Evolutionary conservation across 2,888 invertebrate genomes (phyloP).

Genomic region (Silvanus unidentatus): DNA sequence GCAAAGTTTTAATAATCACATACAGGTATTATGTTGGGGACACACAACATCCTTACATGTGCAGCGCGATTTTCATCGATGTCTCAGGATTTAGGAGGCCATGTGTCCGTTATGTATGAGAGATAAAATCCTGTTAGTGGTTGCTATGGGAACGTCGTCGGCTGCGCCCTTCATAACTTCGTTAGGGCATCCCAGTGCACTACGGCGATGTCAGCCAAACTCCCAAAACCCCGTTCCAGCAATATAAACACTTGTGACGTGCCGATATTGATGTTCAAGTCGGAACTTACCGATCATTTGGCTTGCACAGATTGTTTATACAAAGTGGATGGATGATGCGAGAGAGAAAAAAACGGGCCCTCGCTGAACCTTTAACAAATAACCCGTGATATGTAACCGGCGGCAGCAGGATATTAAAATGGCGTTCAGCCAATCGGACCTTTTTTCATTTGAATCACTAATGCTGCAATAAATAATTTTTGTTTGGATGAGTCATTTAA

Average conservation of each 20-base stretch:
- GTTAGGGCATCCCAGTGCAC: slow-evolving; percentile 30
- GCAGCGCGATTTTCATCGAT: too few species aligned
- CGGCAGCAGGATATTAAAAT: slow-evolving; percentile 25
- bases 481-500: slow-evolving; percentile 23
- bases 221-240: slow-evolving; percentile 18
- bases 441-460: slow-evolving; percentile 6
- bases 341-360: slow-evolving; percentile 18
- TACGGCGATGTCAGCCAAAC: slow-evolving; percentile 21
- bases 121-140: slow-evolving; percentile 36
- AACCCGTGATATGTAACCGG: slow-evolving; percentile 12
- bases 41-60: background rate
- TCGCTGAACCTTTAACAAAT: slow-evolving; percentile 9
- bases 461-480: background rate
- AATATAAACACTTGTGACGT: slow-evolving; percentile 25
- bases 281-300: slow-evolving; percentile 19
- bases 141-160: slow-evolving; percentile 34
- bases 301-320: slow-evolving; percentile 31
- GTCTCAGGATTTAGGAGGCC: slow-evolving; percentile 15
- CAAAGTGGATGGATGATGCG: slow-evolving; percentile 14
- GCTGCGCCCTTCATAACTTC: slow-evolving; percentile 35
- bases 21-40: slow-evolving; percentile 16
- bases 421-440: slow-evolving; percentile 23
- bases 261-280: slow-evolving; percentile 22
- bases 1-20: slow-evolving; percentile 17
- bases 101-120: slow-evolving; percentile 18